Conservation (phyloP, 2,113 vertebrate species). For the Corapipo altera region DNA sequence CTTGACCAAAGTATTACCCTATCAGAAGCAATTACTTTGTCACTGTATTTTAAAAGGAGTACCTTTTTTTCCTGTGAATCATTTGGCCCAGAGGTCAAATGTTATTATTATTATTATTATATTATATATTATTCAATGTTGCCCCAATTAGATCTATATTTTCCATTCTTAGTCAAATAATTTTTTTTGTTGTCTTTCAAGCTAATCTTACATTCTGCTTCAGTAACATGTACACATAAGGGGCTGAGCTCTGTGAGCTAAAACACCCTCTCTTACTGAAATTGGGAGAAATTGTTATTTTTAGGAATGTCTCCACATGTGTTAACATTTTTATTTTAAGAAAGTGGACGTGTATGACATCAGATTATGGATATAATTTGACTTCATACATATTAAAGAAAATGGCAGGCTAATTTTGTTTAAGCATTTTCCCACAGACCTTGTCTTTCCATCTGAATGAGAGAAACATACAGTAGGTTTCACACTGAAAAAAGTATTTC, state of each 20-base stretch:
- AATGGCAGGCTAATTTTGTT: not conserved
- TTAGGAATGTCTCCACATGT: not conserved
- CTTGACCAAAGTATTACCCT: not conserved
- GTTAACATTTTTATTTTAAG: not conserved
- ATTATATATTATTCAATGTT: not conserved
- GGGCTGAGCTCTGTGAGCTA: not conserved
- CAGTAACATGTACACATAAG: not conserved
- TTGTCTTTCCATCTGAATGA: not conserved
- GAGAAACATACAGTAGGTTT: not conserved
- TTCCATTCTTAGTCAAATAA: not conserved
- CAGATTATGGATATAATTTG: not conserved
- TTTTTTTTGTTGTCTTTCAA: not conserved
- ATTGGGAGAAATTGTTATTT: not conserved
- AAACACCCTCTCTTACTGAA: not conserved
- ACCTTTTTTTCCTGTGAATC: not conserved
- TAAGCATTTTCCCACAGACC: not conserved
- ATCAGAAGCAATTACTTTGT: not conserved
- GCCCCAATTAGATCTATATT: not conserved
- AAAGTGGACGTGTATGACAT: not conserved
- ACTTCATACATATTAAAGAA: not conserved
- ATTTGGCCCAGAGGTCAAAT: not conserved
- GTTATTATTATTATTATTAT: too few relatives aligned
- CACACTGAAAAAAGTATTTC: not conserved
- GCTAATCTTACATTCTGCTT: not conserved
- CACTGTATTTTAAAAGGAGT: not conserved